Percentiles rank a stretch among this genome's conserved stretches.
These are phyloP conservation scores for Yponomeuta plumbellus DNA, from an alignment of 2,888 invertebrate genomes.

Conservation along the genomic window DNA sequence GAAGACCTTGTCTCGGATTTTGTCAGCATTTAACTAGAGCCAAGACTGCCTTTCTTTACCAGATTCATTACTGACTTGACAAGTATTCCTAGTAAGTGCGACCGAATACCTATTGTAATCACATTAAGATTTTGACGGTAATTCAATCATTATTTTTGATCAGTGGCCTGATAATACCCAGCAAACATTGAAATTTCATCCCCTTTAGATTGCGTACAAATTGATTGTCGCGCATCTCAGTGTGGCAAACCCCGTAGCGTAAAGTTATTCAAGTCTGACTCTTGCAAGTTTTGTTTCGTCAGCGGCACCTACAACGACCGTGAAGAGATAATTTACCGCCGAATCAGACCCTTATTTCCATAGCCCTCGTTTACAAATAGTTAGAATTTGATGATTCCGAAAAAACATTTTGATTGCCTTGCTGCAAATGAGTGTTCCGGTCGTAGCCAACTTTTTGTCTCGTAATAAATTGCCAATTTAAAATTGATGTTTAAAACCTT, in stretches of 20 bases:
- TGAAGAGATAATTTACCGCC: conserved; percentile 19
- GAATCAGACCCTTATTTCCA: conserved; percentile 9
- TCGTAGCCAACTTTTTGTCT: no score
- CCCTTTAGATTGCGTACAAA: not conserved
- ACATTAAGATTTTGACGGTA: not conserved
- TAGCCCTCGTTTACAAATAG: no score
- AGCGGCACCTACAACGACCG: conserved; percentile 17
- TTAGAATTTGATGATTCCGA: conserved; percentile 20
- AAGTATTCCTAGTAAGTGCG: no score
- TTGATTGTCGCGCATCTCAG: not conserved
- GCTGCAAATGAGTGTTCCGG: no score
- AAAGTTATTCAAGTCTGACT: not conserved
- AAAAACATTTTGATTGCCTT: not conserved
- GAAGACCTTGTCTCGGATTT: no score
- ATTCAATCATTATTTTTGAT: not conserved
- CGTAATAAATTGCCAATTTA: no score
- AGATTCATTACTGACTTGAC: no score
- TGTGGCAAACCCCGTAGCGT: not conserved
- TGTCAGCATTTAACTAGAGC: no score
- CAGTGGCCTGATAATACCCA: not conserved
- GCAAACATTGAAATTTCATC: not conserved
- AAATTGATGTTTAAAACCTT: no score
- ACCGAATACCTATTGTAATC: not conserved
- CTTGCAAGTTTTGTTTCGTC: conserved; percentile 19
- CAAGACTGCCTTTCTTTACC: no score